Evolutionary conservation across 2,797 vertebrate genomes (phyloP), one percentile per base, ranked within the genome.

Genomic region (Falco naumanni): DNA sequence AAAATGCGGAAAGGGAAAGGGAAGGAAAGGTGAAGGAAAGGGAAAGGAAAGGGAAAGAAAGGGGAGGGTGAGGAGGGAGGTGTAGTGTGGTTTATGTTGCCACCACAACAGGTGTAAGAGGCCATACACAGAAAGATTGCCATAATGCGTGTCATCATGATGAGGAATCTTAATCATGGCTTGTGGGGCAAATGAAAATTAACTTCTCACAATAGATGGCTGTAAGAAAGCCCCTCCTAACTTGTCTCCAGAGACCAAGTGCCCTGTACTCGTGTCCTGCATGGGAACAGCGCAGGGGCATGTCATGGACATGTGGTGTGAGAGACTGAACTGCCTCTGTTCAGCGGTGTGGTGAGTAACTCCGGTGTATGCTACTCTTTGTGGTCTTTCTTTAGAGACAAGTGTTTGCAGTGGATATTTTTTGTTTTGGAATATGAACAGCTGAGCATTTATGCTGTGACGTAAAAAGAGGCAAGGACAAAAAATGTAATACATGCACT

Each of bases 271-370:
- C 41, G 1, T 29, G n/a, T 60, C 31, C 69, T 59, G 0, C 1
- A 0, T 37, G 15, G 9, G 48, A 80, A 11, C 28, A 39, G 33
- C 1, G 14, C 45, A 39, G 57, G 28, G 8, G 4, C n/a, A 3
- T 7, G 5, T 7, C 0, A 4, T 14, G 29, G 25, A 18, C 11
- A 7, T 19, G 61, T 19, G 54, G 5, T 16, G 57, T 56, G 45
- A 75, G 57, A 13, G n/a, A 4, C 56, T 33, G 65, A 74, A 26
- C 7, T 25, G 3, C 20, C 14, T 84, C 37, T 20, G 4, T 16
- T 56, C 87, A 75, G 81, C 39, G 41, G 5, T 3, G 64, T 26
- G 41, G 17, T 29, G 37, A 47, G 15, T 12, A 26, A 31, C 69
- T 54, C 65, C 37, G 76, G 11, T 5, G 7, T 1, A 0, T 20